Evolutionary conservation across 2,113 vertebrate genomes (phyloP).

Genomic region (Cyprinodon brontotheroides): DNA sequence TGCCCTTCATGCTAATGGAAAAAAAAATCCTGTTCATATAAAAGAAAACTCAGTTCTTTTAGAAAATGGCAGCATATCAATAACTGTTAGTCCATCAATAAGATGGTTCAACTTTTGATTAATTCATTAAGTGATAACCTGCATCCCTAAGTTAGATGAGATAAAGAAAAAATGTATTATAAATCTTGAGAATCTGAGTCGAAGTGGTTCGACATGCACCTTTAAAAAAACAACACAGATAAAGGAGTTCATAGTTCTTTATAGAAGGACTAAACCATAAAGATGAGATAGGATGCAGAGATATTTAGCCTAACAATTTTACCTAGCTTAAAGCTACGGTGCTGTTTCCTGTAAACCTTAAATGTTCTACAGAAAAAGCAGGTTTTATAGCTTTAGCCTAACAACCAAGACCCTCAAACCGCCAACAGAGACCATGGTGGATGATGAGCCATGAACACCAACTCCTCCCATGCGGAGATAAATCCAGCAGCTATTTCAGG

Average conservation of each 20-base stretch:
- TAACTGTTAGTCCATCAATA: too few relatives aligned
- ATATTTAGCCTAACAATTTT: neutral
- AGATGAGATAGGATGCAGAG: neutral
- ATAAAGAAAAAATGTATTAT: too few relatives aligned
- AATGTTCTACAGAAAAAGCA: slow-evolving; percentile 18
- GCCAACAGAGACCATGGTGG: slow-evolving; percentile 14
- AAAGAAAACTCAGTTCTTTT: too few relatives aligned
- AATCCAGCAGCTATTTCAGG: slow-evolving; percentile 56
- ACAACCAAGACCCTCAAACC: slow-evolving; percentile 41
- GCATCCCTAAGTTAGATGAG: too few relatives aligned
- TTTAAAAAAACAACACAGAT: too few relatives aligned
- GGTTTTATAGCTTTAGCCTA: slow-evolving; percentile 21
- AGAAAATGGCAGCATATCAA: too few relatives aligned
- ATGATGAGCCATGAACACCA: slow-evolving; percentile 54
- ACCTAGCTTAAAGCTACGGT: slow-evolving; percentile 6
- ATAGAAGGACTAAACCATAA: neutral
- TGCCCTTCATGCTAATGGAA: too few relatives aligned
- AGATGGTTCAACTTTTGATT: too few relatives aligned
- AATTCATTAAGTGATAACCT: too few relatives aligned
- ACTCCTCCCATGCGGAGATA: slow-evolving; percentile 45
- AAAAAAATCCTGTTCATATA: too few relatives aligned
- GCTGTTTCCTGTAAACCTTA: slow-evolving; percentile 22
- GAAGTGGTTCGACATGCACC: too few relatives aligned
- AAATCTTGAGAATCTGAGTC: too few relatives aligned
- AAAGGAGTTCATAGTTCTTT: neutral